These are phyloP conservation scores for Pithys albifrons DNA, from an alignment of 2,113 vertebrate genomes.

Conservation along the genomic window DNA sequence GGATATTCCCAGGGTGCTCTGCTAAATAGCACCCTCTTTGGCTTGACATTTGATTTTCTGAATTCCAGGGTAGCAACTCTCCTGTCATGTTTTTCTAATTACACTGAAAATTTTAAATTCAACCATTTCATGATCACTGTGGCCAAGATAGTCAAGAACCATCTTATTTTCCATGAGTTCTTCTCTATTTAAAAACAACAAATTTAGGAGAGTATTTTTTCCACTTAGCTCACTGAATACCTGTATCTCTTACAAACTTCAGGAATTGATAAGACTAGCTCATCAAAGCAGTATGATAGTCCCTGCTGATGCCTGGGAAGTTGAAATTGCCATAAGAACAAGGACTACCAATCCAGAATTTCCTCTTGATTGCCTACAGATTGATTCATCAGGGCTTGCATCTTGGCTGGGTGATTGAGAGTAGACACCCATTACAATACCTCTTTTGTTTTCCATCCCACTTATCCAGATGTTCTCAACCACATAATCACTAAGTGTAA, in stretches of 20 bases:
- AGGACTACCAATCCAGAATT: neutral
- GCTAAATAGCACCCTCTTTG: too few species aligned
- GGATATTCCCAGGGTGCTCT: too few species aligned
- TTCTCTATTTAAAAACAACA: neutral
- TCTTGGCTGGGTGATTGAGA: neutral
- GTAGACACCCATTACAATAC: neutral
- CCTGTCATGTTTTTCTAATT: too few species aligned
- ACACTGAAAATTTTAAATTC: too few species aligned
- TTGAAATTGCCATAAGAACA: neutral
- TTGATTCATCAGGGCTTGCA: neutral
- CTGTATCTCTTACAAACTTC: neutral
- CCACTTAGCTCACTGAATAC: neutral
- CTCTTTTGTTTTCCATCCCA: neutral
- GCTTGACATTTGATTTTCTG: too few species aligned
- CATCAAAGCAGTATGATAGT: neutral
- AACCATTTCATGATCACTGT: too few species aligned
- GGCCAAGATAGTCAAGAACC: too few species aligned
- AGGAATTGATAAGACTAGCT: neutral
- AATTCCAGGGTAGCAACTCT: too few species aligned
- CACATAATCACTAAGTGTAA: neutral
- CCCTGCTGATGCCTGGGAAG: neutral
- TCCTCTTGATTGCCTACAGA: neutral
- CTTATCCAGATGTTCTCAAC: neutral
- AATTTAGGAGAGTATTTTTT: neutral
- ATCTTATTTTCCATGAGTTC: neutral